phyloP scores from a whole-genome alignment of 2,113 vertebrate genomes.

The Pterocles gutturalis region DNA sequence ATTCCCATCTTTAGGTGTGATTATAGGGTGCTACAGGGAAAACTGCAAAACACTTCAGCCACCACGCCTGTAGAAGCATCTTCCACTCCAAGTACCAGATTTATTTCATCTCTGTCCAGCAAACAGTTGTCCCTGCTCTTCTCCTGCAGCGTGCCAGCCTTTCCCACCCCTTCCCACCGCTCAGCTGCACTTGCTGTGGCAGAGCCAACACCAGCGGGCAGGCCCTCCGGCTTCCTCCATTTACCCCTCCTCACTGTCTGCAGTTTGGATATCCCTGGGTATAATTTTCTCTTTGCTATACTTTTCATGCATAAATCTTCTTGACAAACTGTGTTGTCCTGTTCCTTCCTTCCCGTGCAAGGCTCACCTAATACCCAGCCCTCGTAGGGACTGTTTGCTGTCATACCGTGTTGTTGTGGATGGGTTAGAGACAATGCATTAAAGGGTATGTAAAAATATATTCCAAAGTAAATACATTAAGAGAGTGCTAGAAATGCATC shows the following conservation, averaged over 20 bases:
- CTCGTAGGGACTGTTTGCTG: not conserved
- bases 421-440: not conserved
- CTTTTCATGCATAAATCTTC: not conserved
- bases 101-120: not conserved
- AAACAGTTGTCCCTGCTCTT: not conserved
- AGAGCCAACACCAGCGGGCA: not conserved
- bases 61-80: not conserved
- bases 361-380: not conserved
- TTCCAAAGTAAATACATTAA: constrained; percentile 23
- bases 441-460: not conserved
- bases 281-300: not conserved
- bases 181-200: not conserved
- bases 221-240: not conserved
- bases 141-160: not conserved
- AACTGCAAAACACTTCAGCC: not conserved
- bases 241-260: not conserved
- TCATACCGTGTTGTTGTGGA: not conserved
- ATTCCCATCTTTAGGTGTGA: not conserved
- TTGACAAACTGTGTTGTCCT: not conserved
- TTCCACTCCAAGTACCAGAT: not conserved
- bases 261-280: not conserved
- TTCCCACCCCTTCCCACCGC: not conserved
- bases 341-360: not conserved
- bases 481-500: not conserved
- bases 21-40: accelerated